Evolutionary conservation across 37 sponge, comb jelly and placozoan genomes (phyloP).

Genomic region (Aplysina aerophoba): DNA sequence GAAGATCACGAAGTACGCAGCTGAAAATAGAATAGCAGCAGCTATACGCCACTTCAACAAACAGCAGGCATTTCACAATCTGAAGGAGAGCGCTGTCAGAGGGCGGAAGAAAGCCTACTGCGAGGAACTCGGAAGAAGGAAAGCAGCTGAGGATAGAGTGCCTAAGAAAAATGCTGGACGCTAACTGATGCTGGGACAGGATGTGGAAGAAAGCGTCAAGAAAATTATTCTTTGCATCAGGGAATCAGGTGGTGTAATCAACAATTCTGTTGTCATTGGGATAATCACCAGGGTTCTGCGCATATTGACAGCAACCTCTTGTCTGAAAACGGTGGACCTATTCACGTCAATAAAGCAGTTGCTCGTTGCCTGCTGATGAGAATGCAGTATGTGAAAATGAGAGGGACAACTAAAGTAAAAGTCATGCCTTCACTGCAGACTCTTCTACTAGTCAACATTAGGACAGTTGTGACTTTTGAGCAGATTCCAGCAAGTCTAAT

Average conservation of each 20-base stretch:
- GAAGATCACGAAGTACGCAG: slow-evolving; percentile 6
- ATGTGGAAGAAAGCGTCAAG: background rate
- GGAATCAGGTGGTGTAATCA: slow-evolving; percentile 10
- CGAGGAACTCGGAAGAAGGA: too few species aligned
- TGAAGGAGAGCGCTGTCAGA: slow-evolving; percentile 8
- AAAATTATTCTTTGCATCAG: background rate
- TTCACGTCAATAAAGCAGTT: background rate
- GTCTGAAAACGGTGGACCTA: slow-evolving; percentile 12
- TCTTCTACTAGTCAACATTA: background rate
- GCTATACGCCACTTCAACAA: background rate
- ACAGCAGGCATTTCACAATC: background rate
- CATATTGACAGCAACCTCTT: slow-evolving; percentile 9
- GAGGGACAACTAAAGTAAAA: background rate
- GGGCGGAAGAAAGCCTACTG: slow-evolving; percentile 1
- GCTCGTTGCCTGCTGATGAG: background rate
- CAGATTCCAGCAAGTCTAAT: slow-evolving; percentile 2
- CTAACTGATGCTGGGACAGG: background rate
- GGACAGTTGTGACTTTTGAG: background rate
- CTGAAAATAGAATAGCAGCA: slow-evolving; percentile 3
- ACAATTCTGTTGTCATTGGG: background rate
- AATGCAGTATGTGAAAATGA: slow-evolving; percentile 1
- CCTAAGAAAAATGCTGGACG: background rate
- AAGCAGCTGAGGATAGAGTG: too few species aligned
- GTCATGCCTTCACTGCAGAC: background rate
- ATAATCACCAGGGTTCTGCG: background rate